These are phyloP conservation scores for Syritta pipiens DNA, from an alignment of 2,888 invertebrate genomes.

Conservation along the genomic window DNA sequence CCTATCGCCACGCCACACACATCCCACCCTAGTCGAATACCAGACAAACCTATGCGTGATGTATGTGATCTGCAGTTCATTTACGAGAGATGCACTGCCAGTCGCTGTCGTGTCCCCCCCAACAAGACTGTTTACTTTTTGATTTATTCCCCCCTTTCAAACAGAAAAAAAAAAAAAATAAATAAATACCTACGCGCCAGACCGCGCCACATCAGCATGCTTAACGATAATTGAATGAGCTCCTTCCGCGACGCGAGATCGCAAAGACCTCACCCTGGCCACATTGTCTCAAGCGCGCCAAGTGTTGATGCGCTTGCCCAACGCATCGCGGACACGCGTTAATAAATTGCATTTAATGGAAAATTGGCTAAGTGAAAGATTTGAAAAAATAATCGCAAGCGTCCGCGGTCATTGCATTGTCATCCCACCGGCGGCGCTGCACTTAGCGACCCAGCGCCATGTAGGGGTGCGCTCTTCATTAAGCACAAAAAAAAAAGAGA, in stretches of 20 bases:
- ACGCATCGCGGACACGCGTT: constrained; percentile 63
- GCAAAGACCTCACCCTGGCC: constrained; percentile 45
- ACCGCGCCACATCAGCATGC: constrained; percentile 33
- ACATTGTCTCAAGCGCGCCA: constrained; percentile 51
- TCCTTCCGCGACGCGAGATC: constrained; percentile 60
- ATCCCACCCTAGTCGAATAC: constrained; percentile 16
- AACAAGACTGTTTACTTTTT: constrained; percentile 46
- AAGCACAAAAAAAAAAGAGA: too few species aligned
- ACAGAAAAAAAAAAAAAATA: constrained; percentile 2
- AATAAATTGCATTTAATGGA: constrained; percentile 69
- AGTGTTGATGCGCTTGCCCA: not conserved
- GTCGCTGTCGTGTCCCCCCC: constrained; percentile 1
- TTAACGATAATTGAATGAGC: constrained; percentile 65
- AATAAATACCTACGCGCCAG: constrained; percentile 27
- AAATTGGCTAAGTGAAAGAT: constrained; percentile 68
- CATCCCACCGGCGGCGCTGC: not conserved
- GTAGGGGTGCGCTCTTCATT: too few species aligned
- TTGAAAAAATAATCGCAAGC: constrained; percentile 57
- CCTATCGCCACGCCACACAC: not conserved
- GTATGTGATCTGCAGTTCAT: constrained; percentile 48
- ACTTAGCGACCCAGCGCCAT: too few species aligned
- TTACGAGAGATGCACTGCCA: constrained; percentile 10
- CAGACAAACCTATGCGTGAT: constrained; percentile 45
- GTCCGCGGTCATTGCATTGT: constrained; percentile 34
- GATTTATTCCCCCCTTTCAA: constrained; percentile 40